Evolutionary conservation across 2,888 invertebrate species (phyloP).

Genomic region (Monochamus alternatus): DNA sequence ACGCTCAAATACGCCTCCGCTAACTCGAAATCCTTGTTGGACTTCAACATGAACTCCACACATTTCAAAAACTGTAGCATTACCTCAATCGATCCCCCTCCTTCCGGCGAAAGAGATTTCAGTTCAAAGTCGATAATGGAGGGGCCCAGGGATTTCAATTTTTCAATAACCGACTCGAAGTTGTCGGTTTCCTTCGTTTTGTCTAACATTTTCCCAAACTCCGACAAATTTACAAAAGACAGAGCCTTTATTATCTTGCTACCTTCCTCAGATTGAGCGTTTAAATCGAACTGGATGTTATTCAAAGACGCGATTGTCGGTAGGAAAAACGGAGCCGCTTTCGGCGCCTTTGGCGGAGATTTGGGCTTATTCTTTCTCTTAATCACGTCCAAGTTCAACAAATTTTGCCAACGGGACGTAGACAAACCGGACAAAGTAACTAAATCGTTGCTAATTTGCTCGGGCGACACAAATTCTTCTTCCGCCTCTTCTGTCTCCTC

Average conservation of each 20-base stretch:
- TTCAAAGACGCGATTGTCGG: constrained; percentile 91
- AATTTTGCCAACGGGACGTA: constrained; percentile 92
- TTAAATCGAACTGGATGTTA: constrained; percentile 86
- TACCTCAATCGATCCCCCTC: constrained; percentile 81
- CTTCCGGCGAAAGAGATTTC: constrained; percentile 83
- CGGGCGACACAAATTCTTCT: constrained; percentile 78
- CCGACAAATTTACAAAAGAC: constrained; percentile 78
- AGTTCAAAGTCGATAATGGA: constrained; percentile 92
- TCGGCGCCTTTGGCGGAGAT: constrained; percentile 85
- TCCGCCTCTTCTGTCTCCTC: constrained; percentile 68
- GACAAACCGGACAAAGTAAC: constrained; percentile 90
- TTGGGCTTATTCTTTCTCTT: constrained; percentile 93
- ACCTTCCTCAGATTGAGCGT: constrained; percentile 61
- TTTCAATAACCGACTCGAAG: constrained; percentile 75
- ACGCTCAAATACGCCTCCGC: constrained; percentile 91
- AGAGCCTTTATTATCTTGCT: constrained; percentile 75
- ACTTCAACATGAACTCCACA: constrained; percentile 80
- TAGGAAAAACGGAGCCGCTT: constrained; percentile 95
- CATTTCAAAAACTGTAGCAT: constrained; percentile 87
- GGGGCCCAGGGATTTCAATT: constrained; percentile 82
- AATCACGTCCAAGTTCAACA: constrained; percentile 76
- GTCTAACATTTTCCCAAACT: constrained; percentile 79
- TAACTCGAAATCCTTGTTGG: constrained; percentile 89
- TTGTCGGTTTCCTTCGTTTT: constrained; percentile 72
- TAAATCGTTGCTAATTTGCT: constrained; percentile 83